These are phyloP conservation scores for Camponotus fellah DNA, from an alignment of 2,888 invertebrate genomes.

Conservation along the genomic window DNA sequence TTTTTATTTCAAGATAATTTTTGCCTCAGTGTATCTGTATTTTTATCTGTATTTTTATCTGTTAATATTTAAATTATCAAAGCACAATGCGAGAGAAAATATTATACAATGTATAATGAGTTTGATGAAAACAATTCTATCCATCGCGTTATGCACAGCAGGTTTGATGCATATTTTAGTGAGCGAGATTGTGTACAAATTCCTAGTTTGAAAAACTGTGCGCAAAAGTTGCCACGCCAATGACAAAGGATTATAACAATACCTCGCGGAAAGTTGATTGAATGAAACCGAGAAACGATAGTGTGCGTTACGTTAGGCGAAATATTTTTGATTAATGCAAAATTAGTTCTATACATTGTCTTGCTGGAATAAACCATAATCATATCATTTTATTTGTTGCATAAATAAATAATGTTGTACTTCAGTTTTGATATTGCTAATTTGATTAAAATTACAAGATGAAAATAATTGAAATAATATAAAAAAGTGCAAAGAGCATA, in stretches of 20 bases:
- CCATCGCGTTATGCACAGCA: not conserved
- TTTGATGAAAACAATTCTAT: slow-evolving; percentile 16
- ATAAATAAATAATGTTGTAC: not conserved
- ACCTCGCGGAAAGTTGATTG: slow-evolving; percentile 23
- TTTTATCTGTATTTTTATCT: slow-evolving; percentile 23
- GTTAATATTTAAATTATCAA: slow-evolving; percentile 21
- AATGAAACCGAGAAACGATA: slow-evolving; percentile 39
- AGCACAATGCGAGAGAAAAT: not conserved
- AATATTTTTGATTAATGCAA: slow-evolving; percentile 36
- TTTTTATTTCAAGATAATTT: too few relatives aligned
- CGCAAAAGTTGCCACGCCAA: slow-evolving; percentile 30
- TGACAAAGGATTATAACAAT: slow-evolving; percentile 46
- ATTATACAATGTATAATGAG: not conserved
- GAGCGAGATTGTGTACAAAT: slow-evolving; percentile 28
- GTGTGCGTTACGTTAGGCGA: not conserved
- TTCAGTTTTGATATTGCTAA: slow-evolving; percentile 2
- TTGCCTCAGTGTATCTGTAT: too few relatives aligned
- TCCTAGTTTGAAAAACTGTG: slow-evolving; percentile 25
- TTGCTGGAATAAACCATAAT: slow-evolving; percentile 12
- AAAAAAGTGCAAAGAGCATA: not conserved
- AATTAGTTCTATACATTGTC: slow-evolving; percentile 19
- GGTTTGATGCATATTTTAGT: slow-evolving; percentile 42
- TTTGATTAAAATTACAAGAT: not conserved
- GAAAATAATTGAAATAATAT: not conserved
- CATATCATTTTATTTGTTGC: not conserved